These are phyloP conservation scores for Apamea crenata DNA, from an alignment of 2,888 invertebrate species.

Conservation along the genomic window DNA sequence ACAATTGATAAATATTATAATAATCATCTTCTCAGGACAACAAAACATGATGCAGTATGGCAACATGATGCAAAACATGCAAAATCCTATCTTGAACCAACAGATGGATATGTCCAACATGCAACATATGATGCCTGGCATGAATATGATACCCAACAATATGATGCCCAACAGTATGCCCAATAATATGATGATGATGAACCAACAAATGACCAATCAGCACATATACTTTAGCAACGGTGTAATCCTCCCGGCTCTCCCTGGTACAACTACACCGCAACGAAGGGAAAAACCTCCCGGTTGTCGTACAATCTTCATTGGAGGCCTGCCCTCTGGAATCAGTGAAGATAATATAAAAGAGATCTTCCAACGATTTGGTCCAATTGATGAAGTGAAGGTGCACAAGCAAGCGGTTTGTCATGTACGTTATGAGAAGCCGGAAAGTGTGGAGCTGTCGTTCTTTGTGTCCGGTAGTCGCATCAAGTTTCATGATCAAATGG, in stretches of 20 bases:
- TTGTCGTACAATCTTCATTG: slow-evolving; percentile 97
- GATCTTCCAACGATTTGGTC: slow-evolving; percentile 94
- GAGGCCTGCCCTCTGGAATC: slow-evolving; percentile 96
- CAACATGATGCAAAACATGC: slow-evolving; percentile 69
- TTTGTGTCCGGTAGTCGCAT: slow-evolving; percentile 95
- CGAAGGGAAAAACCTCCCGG: slow-evolving; percentile 96
- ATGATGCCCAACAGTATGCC: slow-evolving; percentile 85
- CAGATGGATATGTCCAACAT: slow-evolving; percentile 71
- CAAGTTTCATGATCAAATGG: slow-evolving; percentile 93
- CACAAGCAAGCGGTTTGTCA: slow-evolving; percentile 98
- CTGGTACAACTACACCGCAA: slow-evolving; percentile 94
- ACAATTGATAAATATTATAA: neutral
- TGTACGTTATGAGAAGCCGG: slow-evolving; percentile 95
- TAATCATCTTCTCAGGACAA: slow-evolving; percentile 59
- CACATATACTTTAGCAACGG: slow-evolving; percentile 92
- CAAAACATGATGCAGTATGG: slow-evolving; percentile 71
- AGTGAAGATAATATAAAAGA: slow-evolving; percentile 95
- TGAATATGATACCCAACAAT: slow-evolving; percentile 76
- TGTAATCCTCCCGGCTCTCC: slow-evolving; percentile 95
- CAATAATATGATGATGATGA: slow-evolving; percentile 88
- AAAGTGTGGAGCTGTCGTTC: slow-evolving; percentile 96
- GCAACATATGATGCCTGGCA: slow-evolving; percentile 66
- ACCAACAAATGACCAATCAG: slow-evolving; percentile 73
- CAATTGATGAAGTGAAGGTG: slow-evolving; percentile 89
- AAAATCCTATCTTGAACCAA: slow-evolving; percentile 67